Evolutionary conservation across 2,113 vertebrate genomes (phyloP), one percentile per base, ranked within the genome.

Genomic region (Todiramphus chloris): DNA sequence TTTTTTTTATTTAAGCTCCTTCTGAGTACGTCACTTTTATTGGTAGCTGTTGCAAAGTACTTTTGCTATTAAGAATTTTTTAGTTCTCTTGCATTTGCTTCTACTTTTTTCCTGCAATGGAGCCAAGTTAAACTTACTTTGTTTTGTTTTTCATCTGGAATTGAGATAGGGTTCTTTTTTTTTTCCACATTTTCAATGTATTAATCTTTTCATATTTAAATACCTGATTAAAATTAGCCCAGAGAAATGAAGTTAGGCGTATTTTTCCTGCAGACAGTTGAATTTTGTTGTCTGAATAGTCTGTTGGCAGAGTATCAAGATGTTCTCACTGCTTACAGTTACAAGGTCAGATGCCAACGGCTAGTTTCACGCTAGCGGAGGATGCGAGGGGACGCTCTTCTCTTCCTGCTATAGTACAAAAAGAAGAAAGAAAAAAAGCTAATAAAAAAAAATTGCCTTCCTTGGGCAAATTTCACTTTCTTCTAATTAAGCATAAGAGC

Each of bases 311-410:
- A 79, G 16, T 60, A 46, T 84, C 80, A 84, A 76, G 58, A 58
- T 69, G 33, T 87, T 56, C 75, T 72, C 63, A 64, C 11, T 46
- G 75, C 44, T 66, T 89, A 66, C 14, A 10, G 77, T 78, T 51
- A 41, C 21, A 20, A 87, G 58, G 62, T 73, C 69, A 73, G 41
- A 79, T 60, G 48, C 18, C 75, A 48, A 30, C 30, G 5, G 2
- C 76, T 75, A 43, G 44, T 58, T 93, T 89, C 55, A 20, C 2
- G 2, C 24, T 51, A 64, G 20, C 33, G 43, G 78, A 64, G 69
- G 15, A 58, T 56, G 14, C 1, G 1, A 35, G 59, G 68, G 15
- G 30, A 35, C 70, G 56, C 16, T 0, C 0, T 66, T 77, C 28
- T 80, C 41, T 58, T 86, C 18, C 51, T 70, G 10, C n/a, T 72